Evolutionary conservation across 2,113 vertebrate genomes (phyloP).

Genomic region (Petroica traversi): DNA sequence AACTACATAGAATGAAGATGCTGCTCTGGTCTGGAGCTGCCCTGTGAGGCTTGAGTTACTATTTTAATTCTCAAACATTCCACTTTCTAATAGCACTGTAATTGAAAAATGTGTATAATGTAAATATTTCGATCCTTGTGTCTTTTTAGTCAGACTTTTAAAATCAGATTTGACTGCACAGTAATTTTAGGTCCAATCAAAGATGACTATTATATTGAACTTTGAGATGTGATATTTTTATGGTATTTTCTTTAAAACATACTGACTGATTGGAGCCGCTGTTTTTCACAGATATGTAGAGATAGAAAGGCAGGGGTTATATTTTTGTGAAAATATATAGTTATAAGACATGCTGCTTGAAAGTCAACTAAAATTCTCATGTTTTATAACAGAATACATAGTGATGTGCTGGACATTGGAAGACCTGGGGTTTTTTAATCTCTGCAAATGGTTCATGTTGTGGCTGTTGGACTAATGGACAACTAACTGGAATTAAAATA

Average conservation of each 20-base stretch:
- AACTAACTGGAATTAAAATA: conserved; percentile 75
- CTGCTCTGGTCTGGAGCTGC: conserved; percentile 38
- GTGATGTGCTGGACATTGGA: conserved; percentile 27
- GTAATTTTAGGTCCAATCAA: conserved; percentile 53
- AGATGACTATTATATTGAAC: conserved; percentile 47
- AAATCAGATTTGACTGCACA: conserved; percentile 56
- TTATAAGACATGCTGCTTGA: conserved; percentile 58
- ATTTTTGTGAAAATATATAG: conserved; percentile 67
- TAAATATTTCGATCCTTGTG: conserved; percentile 60
- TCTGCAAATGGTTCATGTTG: conserved; percentile 23
- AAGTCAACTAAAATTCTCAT: conserved; percentile 44
- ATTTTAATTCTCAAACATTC: conserved; percentile 58
- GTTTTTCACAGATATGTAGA: conserved; percentile 54
- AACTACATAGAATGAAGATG: conserved; percentile 10
- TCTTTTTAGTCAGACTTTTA: conserved; percentile 60
- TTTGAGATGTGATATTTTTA: conserved; percentile 71
- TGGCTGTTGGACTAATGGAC: conserved; percentile 42
- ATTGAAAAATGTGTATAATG: conserved; percentile 70
- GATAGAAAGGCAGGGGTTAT: conserved; percentile 56
- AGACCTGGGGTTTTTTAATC: background rate
- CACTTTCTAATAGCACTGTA: conserved; percentile 61
- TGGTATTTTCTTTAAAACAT: conserved; percentile 47
- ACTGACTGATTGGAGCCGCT: conserved; percentile 5
- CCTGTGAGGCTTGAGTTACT: conserved; percentile 54
- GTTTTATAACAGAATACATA: conserved; percentile 42